A percentile compares a stretch with the other conserved stretches of the same genome.
These are phyloP conservation scores for Diplodus puntazzo DNA, from an alignment of 2,797 vertebrate species.

Conservation along the genomic window DNA sequence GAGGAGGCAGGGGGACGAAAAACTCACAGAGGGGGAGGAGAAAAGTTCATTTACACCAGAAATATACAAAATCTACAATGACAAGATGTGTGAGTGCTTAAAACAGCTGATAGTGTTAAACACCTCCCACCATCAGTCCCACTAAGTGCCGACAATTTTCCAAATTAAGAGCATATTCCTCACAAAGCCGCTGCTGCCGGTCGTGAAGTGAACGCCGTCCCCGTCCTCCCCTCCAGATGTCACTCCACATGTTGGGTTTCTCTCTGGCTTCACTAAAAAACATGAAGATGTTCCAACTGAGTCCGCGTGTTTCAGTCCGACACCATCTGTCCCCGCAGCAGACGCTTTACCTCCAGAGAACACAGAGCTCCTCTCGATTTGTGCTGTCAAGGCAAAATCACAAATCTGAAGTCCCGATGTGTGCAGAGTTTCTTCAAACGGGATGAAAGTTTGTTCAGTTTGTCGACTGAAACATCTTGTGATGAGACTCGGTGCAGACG, in stretches of 20 bases:
- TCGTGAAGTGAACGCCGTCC: background rate
- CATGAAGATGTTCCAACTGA: background rate
- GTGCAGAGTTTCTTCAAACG: background rate
- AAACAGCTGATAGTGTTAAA: background rate
- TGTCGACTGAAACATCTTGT: background rate
- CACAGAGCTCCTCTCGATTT: background rate
- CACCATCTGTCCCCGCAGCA: background rate
- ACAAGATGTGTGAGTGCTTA: background rate
- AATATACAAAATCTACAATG: background rate
- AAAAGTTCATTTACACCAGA: background rate
- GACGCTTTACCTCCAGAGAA: background rate
- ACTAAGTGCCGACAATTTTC: background rate
- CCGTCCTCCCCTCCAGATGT: conserved; percentile 10
- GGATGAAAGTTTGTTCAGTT: background rate
- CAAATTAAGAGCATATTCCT: conserved; percentile 8
- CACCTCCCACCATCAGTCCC: background rate
- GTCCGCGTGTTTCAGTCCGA: background rate
- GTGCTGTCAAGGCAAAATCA: background rate
- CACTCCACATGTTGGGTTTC: conserved; percentile 19
- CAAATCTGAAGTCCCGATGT: background rate
- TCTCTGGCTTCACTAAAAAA: background rate
- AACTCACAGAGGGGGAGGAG: background rate
- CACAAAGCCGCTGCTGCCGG: background rate
- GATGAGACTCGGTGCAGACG: too few relatives aligned
- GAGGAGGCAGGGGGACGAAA: background rate